Evolutionary conservation across 1,140 invertebrate species (phyloP).

Genomic region (Pentalonia nigronervosa): DNA sequence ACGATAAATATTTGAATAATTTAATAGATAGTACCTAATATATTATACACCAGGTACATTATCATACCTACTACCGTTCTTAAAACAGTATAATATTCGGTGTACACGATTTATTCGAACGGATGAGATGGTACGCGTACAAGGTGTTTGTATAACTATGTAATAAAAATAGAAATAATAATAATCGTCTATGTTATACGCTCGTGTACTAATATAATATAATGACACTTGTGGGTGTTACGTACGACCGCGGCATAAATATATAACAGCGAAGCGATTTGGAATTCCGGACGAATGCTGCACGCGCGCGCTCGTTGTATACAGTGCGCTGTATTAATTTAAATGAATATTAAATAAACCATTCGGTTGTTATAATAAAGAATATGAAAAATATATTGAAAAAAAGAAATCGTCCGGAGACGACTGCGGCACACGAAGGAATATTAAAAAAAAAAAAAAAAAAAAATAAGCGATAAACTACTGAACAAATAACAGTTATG

Average conservation of each 20-base stretch:
- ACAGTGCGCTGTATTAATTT: slow-evolving; percentile 27
- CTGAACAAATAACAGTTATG: not conserved
- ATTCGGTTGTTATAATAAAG: not conserved
- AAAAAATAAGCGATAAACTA: slow-evolving; percentile 47
- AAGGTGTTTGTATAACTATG: not conserved
- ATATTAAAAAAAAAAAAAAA: not conserved
- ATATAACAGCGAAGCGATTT: not conserved
- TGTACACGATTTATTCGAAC: not conserved
- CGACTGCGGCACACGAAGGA: not conserved
- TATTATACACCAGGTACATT: too few species aligned
- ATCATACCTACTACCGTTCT: not conserved
- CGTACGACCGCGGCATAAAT: not conserved
- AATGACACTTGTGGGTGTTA: slow-evolving; percentile 12
- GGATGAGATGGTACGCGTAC: not conserved
- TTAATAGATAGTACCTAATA: not conserved
- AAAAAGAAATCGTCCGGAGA: not conserved
- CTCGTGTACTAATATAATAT: too few species aligned
- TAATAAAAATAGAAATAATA: not conserved
- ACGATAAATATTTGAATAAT: slow-evolving; percentile 18
- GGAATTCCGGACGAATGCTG: not conserved
- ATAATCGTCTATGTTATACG: not conserved
- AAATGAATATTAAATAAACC: slow-evolving; percentile 15
- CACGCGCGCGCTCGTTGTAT: not conserved
- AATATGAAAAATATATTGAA: not conserved
- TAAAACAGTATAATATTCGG: not conserved